Conservation (phyloP, 30 jellyfish, hydroid and myxozoan genomes). For the Aurelia sp. region DNA sequence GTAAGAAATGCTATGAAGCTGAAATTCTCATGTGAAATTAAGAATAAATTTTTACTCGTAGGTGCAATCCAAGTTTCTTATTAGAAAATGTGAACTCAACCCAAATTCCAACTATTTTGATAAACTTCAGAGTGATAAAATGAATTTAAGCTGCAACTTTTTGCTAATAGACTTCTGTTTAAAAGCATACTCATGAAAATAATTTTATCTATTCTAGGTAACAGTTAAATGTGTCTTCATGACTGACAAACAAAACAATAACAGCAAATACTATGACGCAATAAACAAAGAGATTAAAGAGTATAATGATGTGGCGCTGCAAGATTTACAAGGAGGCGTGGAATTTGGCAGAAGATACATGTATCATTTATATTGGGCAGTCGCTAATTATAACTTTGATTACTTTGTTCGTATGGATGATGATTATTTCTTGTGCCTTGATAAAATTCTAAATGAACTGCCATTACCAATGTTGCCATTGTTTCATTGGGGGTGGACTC, state of each 20-base stretch:
- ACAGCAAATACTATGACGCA: neutral
- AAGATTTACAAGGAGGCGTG: slow-evolving; percentile 74
- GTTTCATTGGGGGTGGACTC: slow-evolving; percentile 70
- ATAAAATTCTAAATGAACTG: slow-evolving; percentile 32
- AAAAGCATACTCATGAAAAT: neutral
- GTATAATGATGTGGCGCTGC: slow-evolving; percentile 74
- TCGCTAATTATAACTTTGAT: slow-evolving; percentile 73
- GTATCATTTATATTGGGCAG: slow-evolving; percentile 90
- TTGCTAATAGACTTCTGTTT: neutral
- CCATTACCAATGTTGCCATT: slow-evolving; percentile 35
- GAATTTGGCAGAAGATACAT: slow-evolving; percentile 88
- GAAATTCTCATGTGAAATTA: too few relatives aligned
- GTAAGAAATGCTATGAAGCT: too few relatives aligned
- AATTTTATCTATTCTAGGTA: slow-evolving; percentile 49
- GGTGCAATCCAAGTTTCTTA: too few relatives aligned
- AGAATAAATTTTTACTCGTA: too few relatives aligned
- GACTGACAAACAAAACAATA: slow-evolving; percentile 62
- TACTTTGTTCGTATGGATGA: slow-evolving; percentile 88
- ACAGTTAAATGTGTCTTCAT: slow-evolving; percentile 66
- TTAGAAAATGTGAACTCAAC: too few relatives aligned
- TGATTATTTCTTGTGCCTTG: slow-evolving; percentile 83
- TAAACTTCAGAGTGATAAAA: too few relatives aligned
- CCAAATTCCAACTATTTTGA: too few relatives aligned
- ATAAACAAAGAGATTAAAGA: slow-evolving; percentile 31
- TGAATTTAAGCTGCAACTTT: too few relatives aligned